These are phyloP conservation scores for Carassius auratus DNA, from an alignment of 2,113 vertebrate genomes.

Conservation along the genomic window DNA sequence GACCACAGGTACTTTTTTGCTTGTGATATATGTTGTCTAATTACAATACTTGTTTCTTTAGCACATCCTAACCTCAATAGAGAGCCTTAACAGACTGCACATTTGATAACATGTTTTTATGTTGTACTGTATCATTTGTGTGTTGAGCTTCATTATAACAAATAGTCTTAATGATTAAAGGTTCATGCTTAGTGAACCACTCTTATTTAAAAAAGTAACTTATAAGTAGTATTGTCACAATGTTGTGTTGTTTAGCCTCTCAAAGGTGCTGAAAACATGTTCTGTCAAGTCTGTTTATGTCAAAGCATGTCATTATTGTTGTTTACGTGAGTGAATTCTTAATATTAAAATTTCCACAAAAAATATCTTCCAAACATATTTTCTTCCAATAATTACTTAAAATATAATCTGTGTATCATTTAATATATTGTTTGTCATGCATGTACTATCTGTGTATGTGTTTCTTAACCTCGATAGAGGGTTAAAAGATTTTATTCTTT, in stretches of 20 bases:
- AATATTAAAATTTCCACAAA: neutral
- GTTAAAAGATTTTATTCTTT: neutral
- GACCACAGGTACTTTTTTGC: constrained; percentile 64
- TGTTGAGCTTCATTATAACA: neutral
- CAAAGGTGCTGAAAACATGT: neutral
- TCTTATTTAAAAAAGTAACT: neutral
- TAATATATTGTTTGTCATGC: neutral
- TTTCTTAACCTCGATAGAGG: constrained; percentile 37
- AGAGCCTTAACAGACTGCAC: neutral
- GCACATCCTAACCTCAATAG: neutral
- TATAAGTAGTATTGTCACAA: neutral
- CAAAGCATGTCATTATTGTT: neutral
- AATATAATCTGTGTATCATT: too few relatives aligned
- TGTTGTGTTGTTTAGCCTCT: neutral
- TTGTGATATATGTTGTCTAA: constrained; percentile 15
- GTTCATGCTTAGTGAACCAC: neutral
- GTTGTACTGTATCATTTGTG: neutral
- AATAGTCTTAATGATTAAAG: neutral
- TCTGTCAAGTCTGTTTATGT: neutral
- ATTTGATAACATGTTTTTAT: neutral
- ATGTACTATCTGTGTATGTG: neutral
- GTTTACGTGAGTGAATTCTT: neutral
- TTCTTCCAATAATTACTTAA: too few relatives aligned
- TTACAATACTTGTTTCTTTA: neutral
- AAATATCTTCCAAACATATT: neutral